Evolutionary conservation across 2,888 invertebrate genomes (phyloP), one percentile per base, ranked within the genome.

Genomic region (Melinaea marsaeus): DNA sequence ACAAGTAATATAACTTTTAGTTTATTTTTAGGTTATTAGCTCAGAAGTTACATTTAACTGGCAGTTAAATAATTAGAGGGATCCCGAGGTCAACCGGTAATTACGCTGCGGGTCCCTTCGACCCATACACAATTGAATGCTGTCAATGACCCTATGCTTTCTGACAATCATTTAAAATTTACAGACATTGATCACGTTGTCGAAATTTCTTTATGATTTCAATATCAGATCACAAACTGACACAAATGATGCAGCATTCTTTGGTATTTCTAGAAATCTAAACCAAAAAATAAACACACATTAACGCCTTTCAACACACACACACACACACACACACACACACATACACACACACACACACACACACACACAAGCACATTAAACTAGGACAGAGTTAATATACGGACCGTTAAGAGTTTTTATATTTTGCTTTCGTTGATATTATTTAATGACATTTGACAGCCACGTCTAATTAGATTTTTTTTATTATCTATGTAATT

Each of bases 61-160:
- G 35, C 58, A 45, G 60, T 60, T 64, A 57, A 60, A 34, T 58
- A 67, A 64, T 67, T 64, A 67, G 58, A 55, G 61, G 56, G 45
- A 60, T 34, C 22, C 59, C 64, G 67, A 75, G 78, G 77, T 75
- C 74, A 75, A 71, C 61, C 62, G 64, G 57, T 72, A 77, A 79
- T 79, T 79, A 62, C 69, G 67, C 65, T 67, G 71, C 64, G 71
- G 72, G 68, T 67, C 77, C 78, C 77, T 74, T 71, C 63, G 55
- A 58, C 63, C 64, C 60, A 75, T 66, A 67, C 68, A 70, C 74
- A 79, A 78, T 79, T 78, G 75, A 64, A 32, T 56, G 67, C 70
- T 65, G 77, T 76, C 72, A 79, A 76, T 71, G 77, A 72, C 75
- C 77, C 3, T 42, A 9, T 42, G 11, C 3, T 73, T 71, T 56